Base-by-base conservation (phyloP, 2,113 vertebrate species). In the Pantherophis guttatus region DNA sequence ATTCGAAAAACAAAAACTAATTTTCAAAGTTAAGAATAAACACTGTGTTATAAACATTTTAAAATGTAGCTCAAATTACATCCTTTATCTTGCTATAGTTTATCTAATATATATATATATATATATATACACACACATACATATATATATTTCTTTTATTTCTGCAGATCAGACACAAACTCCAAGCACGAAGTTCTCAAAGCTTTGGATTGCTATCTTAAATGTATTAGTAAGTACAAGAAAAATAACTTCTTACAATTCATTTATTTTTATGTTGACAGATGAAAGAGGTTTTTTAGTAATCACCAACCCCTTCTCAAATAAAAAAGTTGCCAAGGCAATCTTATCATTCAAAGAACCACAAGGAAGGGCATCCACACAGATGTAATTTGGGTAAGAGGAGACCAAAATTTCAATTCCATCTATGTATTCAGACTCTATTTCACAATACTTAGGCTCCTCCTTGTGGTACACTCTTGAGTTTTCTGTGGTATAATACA, bases 401-500 rank as follows among this genome's bases (percentile, higher is more conserved):
- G 98, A 98, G 54, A 99, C 98, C 90, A 99, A 97, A 95, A 98
- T 98, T 96, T 99, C 99, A 0, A 99, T 91, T 44, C 98, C 98
- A 23, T 99, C 99, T 8, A 98, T 98, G 93, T 98, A 97, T 98
- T 99, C 98, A 0, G 98, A 94, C 92, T 98, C 97, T 86, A 99
- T 97, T 97, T 99, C 98, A 87, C 99, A 97, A 95, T 97, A 98
- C 97, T 99, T 99, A 94, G 96, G 98, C 92, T 98, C 98, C 95
- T 98, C 99, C 97, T 99, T 98, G 97, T 99, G 99, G 96, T 99
- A 99, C 85, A 98, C 98, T 95, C 99, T 98, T 52, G 99, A 99
- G 96, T 99, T 99, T 94, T 99, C 98, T 19, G 98, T 98, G 0
- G 98, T 98, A 95, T 99, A 98, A 96, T 98, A 99, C 48, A 99